Base-by-base conservation (phyloP, 2,888 invertebrate genomes). In the Callyntrura sp. region DNA sequence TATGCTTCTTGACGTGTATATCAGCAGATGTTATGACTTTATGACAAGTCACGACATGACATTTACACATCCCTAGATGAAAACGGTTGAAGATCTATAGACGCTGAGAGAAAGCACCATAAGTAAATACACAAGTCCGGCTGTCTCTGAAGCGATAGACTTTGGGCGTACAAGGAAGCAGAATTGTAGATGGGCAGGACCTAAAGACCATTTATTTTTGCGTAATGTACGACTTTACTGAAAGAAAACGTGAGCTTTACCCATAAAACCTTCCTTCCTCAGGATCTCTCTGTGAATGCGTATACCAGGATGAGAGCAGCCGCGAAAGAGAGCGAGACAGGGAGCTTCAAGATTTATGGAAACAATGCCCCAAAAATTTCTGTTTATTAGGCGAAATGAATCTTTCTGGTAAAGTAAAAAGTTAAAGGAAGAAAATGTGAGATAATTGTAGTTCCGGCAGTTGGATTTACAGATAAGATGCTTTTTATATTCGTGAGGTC, bases 321-420 rank as follows among this genome's bases (percentile, higher is more conserved):
- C n/a, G n/a, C n/a, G n/a, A n/a, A n/a, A n/a, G n/a, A n/a, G n/a
- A n/a, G n/a, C n/a, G n/a, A n/a, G n/a, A n/a, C 20, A 65, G 28
- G 14, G 43, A 70, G 70, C 43, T 35, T 20, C 28, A 82, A 88
- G 88, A 88, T 88, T 88, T 88, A 88, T 88, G 83, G 84, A 88
- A 84, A 88, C 84, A 84, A 88, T 76, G 84, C 51, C 35, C 62
- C 65, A 60, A 78, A 88, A 88, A 88, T 84, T 88, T 78, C 57
- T 76, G 84, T 88, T 88, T 88, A 88, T 88, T 85, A 85, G 73
- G 76, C 79, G 73, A 79, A 90, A 85, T 89, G 84, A 89, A 84
- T 83, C 83, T 81, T 83, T 83, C 73, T 57, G n/a, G 76, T 62
- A 17, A n/a, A 48, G 25, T 73, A 70, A 62, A 83, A 82, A 70